Percentiles rank a stretch among this genome's conserved stretches.
Evolutionary conservation across 2,888 invertebrate species (phyloP).

Genomic region (Lampropteryx suffumata): DNA sequence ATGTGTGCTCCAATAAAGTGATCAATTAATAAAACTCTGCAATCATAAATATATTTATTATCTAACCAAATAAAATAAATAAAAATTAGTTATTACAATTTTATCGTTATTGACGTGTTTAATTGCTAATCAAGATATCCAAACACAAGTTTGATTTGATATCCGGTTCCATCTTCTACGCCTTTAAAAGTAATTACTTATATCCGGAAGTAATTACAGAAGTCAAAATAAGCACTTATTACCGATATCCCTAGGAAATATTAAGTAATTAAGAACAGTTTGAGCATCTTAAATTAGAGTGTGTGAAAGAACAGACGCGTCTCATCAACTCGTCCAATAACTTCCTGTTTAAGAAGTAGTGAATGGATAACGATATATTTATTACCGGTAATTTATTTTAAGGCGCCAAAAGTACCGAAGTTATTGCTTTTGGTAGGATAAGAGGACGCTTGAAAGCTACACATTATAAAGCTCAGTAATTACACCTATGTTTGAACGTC

Average conservation of each 20-base stretch:
- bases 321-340: slow-evolving; percentile 41
- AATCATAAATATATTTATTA: too few relatives aligned
- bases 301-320: slow-evolving; percentile 33
- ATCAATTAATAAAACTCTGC: too few relatives aligned
- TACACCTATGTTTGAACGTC: too few relatives aligned
- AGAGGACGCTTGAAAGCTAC: too few relatives aligned
- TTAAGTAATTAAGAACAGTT: slow-evolving; percentile 32
- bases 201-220: slow-evolving; percentile 27
- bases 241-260: slow-evolving; percentile 35
- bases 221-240: slow-evolving; percentile 31
- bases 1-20: too few relatives aligned
- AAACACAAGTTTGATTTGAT: slow-evolving; percentile 20
- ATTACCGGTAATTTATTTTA: slow-evolving; percentile 55
- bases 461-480: too few relatives aligned
- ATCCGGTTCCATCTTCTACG: slow-evolving; percentile 29
- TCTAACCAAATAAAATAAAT: slow-evolving; percentile 1
- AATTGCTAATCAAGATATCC: slow-evolving; percentile 17
- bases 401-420: slow-evolving; percentile 35
- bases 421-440: neutral
- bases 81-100: slow-evolving; percentile 5
- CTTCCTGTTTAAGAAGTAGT: slow-evolving; percentile 53
- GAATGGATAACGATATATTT: slow-evolving; percentile 54
- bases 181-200: slow-evolving; percentile 28
- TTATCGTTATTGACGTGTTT: neutral
- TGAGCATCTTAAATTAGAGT: slow-evolving; percentile 25